These are phyloP conservation scores for Xestia c-nigrum DNA, from an alignment of 2,888 invertebrate species.

Conservation along the genomic window DNA sequence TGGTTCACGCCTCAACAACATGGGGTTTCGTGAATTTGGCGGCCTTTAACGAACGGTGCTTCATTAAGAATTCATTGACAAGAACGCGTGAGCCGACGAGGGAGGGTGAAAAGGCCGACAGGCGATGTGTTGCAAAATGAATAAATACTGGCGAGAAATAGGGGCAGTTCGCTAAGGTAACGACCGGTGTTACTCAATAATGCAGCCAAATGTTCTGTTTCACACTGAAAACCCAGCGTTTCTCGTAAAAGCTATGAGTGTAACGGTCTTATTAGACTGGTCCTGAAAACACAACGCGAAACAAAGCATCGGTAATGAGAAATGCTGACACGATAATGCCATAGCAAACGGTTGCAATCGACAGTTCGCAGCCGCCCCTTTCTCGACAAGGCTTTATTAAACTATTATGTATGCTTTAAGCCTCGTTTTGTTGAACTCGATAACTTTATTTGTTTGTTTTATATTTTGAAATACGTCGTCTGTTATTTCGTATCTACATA, in stretches of 20 bases:
- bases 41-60: conserved; percentile 86
- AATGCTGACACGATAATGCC: conserved; percentile 87
- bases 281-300: conserved; percentile 77
- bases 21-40: conserved; percentile 84
- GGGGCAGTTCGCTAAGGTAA: conserved; percentile 88
- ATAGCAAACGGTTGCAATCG: conserved; percentile 85
- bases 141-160: conserved; percentile 90
- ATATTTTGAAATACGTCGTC: conserved; percentile 30
- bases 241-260: conserved; percentile 28
- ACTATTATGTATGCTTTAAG: conserved; percentile 71
- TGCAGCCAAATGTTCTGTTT: conserved; percentile 76
- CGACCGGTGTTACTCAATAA: conserved; percentile 85
- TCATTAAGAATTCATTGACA: conserved; percentile 87
- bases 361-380: conserved; percentile 84
- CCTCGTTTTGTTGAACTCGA: conserved; percentile 58
- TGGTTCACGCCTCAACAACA: conserved; percentile 82
- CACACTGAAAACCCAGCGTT: conserved; percentile 63
- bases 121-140: conserved; percentile 90
- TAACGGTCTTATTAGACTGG: conserved; percentile 72
- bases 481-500: conserved; percentile 63
- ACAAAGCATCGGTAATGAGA: conserved; percentile 83
- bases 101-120: conserved; percentile 86
- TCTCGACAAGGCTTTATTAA: conserved; percentile 72
- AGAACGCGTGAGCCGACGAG: conserved; percentile 82
- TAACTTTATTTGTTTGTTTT: conserved; percentile 65